Evolutionary conservation across 2,888 invertebrate genomes (phyloP), one percentile per base, ranked within the genome.

Genomic region (Meghimatium bilineatum): DNA sequence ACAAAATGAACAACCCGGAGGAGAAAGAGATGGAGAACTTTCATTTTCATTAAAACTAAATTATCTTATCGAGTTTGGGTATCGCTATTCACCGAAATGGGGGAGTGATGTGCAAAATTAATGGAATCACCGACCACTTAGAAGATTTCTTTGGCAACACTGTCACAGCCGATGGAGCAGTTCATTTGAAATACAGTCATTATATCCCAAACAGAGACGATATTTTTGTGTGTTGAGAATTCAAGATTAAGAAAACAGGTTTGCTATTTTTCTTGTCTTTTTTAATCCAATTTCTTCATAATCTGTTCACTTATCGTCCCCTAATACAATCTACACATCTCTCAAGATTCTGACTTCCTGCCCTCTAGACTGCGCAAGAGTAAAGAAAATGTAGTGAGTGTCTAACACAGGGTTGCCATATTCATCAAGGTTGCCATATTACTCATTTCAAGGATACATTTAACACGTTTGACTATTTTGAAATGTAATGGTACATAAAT

Each of bases 31-130:
- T n/a, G 29, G 60, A 69, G 56, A 77, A 69, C 32, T 32, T 67
- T 66, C 76, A 76, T 69, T 82, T 76, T 67, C 76, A 82, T 82
- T 69, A 75, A 82, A 76, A 76, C 23, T 44, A 82, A 76, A 76
- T 81, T 72, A 81, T 81, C 74, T 60, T 72, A 81, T 74, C 26
- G 81, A 63, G 74, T 34, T 36, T 63, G 56, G 63, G 52, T 34
- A 32, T 34, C 34, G 63, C 20, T 23, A 38, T 81, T 74, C 74
- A 74, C 26, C 20, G 72, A 60, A 80, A 29, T 14, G 26, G 63
- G 6, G 56, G n/a, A 38, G 66, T 67, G 49, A 44, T 66, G 63
- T 78, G 66, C 20, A 66, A 44, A 78, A 66, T 78, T 78, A 78
- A 78, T 78, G 49, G 34, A 36, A 78, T 66, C 56, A 56, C 67